A percentile compares a stretch with the other conserved stretches of the same genome.
Evolutionary conservation across 2,113 vertebrate genomes (phyloP).

Genomic region (Periophthalmus modestus): DNA sequence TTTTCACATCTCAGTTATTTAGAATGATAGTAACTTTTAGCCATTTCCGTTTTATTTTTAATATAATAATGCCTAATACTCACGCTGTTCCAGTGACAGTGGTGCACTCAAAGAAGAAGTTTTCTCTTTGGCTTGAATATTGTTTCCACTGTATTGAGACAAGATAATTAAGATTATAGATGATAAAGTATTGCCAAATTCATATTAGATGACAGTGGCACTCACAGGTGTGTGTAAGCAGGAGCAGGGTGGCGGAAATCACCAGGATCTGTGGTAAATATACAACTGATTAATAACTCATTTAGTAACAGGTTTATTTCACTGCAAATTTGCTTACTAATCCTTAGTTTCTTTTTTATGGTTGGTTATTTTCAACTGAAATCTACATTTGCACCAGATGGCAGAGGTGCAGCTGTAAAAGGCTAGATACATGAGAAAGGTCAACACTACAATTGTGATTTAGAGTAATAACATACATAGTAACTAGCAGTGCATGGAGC

Average conservation of each 20-base stretch:
- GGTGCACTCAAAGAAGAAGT: conserved; percentile 39
- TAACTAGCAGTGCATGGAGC: no score
- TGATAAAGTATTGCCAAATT: background rate
- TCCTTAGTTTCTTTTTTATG: no score
- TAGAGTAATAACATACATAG: no score
- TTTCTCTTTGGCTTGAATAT: conserved; percentile 43
- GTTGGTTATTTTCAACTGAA: background rate
- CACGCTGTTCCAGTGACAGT: conserved; percentile 79
- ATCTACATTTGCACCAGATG: no score
- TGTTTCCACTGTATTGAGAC: conserved; percentile 20
- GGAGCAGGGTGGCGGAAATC: conserved; percentile 47
- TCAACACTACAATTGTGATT: no score
- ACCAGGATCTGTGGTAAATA: conserved; percentile 44
- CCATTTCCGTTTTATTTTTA: background rate
- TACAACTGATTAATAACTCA: background rate
- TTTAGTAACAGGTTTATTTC: background rate
- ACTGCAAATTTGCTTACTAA: background rate
- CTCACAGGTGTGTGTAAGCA: conserved; percentile 58
- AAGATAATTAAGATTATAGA: background rate
- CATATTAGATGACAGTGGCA: background rate
- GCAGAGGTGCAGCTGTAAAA: no score
- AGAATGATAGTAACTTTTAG: background rate
- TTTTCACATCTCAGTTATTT: no score
- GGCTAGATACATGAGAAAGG: no score
- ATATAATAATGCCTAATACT: conserved; percentile 23